phyloP scores from a whole-genome alignment of 2,888 invertebrate species.

The Magallana nippona region DNA sequence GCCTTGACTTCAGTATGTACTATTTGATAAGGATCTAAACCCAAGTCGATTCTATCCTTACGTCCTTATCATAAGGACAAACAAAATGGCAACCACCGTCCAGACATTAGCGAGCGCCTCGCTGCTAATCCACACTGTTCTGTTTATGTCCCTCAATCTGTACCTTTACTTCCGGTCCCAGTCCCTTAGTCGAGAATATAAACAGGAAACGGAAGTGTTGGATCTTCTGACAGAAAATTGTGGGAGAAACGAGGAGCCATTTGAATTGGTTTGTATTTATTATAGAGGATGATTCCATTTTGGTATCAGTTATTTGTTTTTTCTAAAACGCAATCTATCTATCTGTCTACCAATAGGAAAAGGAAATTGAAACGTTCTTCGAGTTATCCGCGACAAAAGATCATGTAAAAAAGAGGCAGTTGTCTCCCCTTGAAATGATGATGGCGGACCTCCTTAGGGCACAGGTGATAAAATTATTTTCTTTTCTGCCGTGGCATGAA shows the following conservation, averaged over 20 bases:
- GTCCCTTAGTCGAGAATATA: slow-evolving; percentile 2
- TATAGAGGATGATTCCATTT: background rate
- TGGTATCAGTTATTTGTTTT: background rate
- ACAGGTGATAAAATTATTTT: background rate
- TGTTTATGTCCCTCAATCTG: slow-evolving; percentile 18
- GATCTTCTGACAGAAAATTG: background rate
- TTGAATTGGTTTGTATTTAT: background rate
- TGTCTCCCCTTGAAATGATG: background rate
- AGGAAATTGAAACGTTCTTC: background rate
- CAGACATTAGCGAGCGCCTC: background rate
- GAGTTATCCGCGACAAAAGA: background rate
- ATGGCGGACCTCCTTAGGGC: slow-evolving; percentile 7
- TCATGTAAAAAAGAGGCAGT: background rate
- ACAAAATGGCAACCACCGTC: slow-evolving; percentile 6
- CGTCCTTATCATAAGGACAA: background rate
- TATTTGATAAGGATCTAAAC: too few species aligned
- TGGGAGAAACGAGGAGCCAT: background rate
- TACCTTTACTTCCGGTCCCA: slow-evolving; percentile 1
- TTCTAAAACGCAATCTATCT: background rate
- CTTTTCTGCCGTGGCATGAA: too few species aligned
- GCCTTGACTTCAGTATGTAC: too few species aligned
- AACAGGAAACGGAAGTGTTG: background rate
- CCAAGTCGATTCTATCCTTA: too few species aligned
- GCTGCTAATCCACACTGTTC: background rate
- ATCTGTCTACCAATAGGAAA: background rate